Evolutionary conservation across 2,888 invertebrate species (phyloP), one percentile per base, ranked within the genome.

Genomic region (Bugula neritina): DNA sequence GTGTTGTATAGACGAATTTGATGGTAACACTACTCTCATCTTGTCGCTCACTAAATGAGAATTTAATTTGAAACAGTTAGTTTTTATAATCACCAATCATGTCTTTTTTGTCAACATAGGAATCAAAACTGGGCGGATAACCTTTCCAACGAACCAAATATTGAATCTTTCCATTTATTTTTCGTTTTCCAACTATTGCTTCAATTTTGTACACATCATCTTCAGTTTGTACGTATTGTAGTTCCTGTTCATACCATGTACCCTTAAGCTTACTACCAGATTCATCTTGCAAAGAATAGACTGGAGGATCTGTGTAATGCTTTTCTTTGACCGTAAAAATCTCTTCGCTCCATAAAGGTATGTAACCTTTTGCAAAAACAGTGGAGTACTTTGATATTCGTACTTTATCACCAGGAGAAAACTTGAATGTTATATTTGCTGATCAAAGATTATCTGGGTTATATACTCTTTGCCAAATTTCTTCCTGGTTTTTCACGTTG

Each of bases 21-120:
- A 63, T 31, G 63, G 63, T 31, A 63, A 21, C 57, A 57, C 63
- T 13, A 63, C 63, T n/a, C 63, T 63, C 63, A 63, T 63, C 34
- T 27, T 31, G 21, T 13, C 27, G 5, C 17, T 43, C 43, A 43
- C 31, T 10, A 63, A 63, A 25, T 63, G 29, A 31, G 10, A 29
- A n/a, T 2, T 27, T 17, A 5, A 5, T 25, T 29, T 5, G 13
- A 63, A 3, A 23, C n/a, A 5, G 3, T 63, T n/a, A 63, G 63
- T 63, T 63, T 63, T 63, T 63, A 63, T 63, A 31, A 63, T 63
- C 31, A 31, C 10, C 13, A 34, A 29, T 29, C 10, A 63, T 29
- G 31, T 63, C 31, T 63, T n/a, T 27, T 63, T 31, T 25, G 34
- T 63, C 31, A 17, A 63, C 27, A 31, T 63, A 63, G 17, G 27